phyloP scores from a whole-genome alignment of 2,113 vertebrate species.

The Thoracochromis brauschi region DNA sequence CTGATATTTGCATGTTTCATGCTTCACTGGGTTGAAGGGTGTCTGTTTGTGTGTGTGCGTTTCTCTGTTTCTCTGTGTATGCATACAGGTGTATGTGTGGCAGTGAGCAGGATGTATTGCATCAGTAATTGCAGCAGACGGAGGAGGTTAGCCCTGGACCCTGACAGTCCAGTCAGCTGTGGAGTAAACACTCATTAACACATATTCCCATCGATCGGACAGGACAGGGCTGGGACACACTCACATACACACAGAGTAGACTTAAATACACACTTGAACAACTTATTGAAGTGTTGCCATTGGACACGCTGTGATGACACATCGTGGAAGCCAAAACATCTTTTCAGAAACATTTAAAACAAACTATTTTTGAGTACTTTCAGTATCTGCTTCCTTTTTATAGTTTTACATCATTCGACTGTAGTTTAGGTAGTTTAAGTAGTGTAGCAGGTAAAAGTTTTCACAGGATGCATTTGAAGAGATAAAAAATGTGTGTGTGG shows the following conservation, averaged over 20 bases:
- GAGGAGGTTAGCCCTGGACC: slow-evolving; percentile 18
- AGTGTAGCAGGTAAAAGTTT: not conserved
- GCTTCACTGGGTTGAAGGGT: not conserved
- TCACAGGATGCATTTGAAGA: not conserved
- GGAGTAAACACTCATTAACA: slow-evolving; percentile 61
- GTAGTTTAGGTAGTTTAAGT: not conserved
- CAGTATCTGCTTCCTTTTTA: not conserved
- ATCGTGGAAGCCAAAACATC: not conserved
- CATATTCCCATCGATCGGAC: slow-evolving; percentile 45
- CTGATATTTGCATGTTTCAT: not conserved
- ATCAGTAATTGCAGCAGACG: slow-evolving; percentile 44
- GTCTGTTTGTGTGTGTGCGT: not conserved
- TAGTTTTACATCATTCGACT: not conserved
- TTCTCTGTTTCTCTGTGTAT: not conserved
- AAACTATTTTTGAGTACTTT: not conserved
- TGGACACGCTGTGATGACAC: not conserved
- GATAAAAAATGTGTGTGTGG: not conserved
- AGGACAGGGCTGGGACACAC: not conserved
- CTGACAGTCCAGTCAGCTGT: slow-evolving; percentile 31
- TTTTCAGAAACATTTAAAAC: not conserved
- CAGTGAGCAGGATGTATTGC: not conserved
- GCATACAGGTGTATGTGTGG: not conserved
- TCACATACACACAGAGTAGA: not conserved
- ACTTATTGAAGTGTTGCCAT: not conserved
- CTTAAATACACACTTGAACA: not conserved